Evolutionary conservation across 2,888 invertebrate species (phyloP).

Genomic region (Heteromurus nitidus): DNA sequence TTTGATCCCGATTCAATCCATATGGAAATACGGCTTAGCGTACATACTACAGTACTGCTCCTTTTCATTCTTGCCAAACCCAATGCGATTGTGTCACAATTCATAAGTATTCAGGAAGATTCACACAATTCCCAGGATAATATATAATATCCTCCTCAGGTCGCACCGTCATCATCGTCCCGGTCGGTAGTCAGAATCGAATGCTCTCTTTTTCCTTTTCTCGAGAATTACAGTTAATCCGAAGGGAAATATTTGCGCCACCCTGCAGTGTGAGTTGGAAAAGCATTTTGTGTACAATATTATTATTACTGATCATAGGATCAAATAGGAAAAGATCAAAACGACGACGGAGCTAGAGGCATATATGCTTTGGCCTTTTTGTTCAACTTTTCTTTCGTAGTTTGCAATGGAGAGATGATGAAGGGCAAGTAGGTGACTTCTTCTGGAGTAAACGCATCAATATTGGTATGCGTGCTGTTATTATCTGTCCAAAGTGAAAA

Average conservation of each 20-base stretch:
- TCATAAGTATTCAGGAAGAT: no score
- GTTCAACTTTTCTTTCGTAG: conserved; percentile 4
- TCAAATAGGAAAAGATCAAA: conserved; percentile 47
- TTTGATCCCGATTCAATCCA: no score
- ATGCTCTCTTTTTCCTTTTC: conserved; percentile 35
- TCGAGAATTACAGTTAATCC: conserved; percentile 73
- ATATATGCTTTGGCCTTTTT: conserved; percentile 33
- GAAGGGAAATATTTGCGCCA: conserved; percentile 73
- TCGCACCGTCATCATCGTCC: conserved; percentile 38
- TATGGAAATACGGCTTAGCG: no score
- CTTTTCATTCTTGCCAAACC: no score
- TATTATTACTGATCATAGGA: conserved; percentile 41
- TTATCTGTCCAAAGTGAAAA: no score
- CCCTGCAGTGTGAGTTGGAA: conserved; percentile 72
- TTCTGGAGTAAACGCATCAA: no score
- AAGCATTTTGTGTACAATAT: conserved; percentile 26
- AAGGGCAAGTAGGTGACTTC: conserved; percentile 49
- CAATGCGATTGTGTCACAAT: neutral
- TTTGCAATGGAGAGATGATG: conserved; percentile 42
- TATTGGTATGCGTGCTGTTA: no score
- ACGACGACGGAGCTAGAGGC: conserved; percentile 19
- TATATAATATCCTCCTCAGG: neutral
- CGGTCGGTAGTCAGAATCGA: conserved; percentile 36
- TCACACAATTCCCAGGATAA: conserved; percentile 7
- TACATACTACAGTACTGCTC: no score